These are phyloP conservation scores for Fulmarus glacialis DNA, from an alignment of 2,113 vertebrate species.

Conservation along the genomic window DNA sequence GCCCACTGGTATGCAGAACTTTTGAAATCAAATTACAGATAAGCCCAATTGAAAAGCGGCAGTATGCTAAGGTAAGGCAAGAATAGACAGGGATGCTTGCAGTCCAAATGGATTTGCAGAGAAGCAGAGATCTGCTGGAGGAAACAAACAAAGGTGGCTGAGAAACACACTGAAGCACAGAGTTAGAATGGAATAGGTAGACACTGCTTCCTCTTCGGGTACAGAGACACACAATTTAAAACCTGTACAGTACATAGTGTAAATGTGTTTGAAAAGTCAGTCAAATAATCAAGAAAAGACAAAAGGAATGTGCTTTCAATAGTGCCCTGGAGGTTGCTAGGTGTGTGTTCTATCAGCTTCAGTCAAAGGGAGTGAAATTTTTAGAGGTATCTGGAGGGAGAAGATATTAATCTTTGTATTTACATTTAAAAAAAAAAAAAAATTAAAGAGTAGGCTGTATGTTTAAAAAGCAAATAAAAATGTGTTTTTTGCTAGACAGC, in stretches of 20 bases:
- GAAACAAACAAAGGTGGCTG: not conserved
- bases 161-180: not conserved
- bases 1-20: not conserved
- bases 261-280: not conserved
- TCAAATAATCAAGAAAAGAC: not conserved
- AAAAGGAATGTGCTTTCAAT: not conserved
- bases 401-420: not conserved
- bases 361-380: not conserved
- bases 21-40: not conserved
- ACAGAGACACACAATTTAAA: not conserved
- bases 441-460: not conserved
- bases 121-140: not conserved
- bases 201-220: not conserved
- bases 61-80: not conserved
- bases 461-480: not conserved
- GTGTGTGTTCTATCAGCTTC: not conserved
- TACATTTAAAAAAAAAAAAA: not conserved
- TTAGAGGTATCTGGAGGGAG: not conserved
- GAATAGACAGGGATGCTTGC: not conserved
- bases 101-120: not conserved
- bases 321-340: not conserved
- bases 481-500: rapidly evolving
- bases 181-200: not conserved
- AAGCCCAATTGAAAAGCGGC: not conserved
- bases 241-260: not conserved